Evolutionary conservation across 2,113 vertebrate genomes (phyloP), one percentile per base, ranked within the genome.

Genomic region (Nematolebias whitei): DNA sequence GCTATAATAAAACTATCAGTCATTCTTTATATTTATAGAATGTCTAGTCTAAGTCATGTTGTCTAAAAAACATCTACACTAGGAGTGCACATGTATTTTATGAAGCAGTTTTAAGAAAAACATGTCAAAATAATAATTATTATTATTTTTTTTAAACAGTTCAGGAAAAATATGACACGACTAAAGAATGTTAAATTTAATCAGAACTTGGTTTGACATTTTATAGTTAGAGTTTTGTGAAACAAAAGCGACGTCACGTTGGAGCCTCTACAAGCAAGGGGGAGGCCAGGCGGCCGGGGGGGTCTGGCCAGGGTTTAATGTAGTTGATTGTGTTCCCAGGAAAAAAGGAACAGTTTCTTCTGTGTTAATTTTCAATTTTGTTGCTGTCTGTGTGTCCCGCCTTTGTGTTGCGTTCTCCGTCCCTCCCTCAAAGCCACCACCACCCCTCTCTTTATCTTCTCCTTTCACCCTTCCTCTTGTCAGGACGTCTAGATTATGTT

Each of bases 331-430:
- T 96, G 90, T 83, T 85, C 92, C 90, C 90, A 72, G 95, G 91
- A 92, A 95, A 97, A 96, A 95, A 95, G 95, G 96, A 98, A 99
- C 96, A 96, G 96, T 98, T 98, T 96, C 91, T 94, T 93, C 93
- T 95, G 95, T 96, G 95, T 97, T 97, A 94, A 96, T 96, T 98
- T 95, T 94, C 94, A 93, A 94, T 97, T 97, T 96, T 94, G 88
- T 95, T 91, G 92, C 92, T 92, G 93, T 95, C 93, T 94, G 94
- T 91, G 93, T 92, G 94, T 92, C 79, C 92, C 80, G 94, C 92
- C 93, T 96, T 97, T 98, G 95, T 96, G 93, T 88, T 44, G 91
- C 89, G 92, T 94, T 95, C 94, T 93, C 94, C 93, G 63, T 71
- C 80, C 78, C 83, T 72, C 83, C 78, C 83, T 83, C 86, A 89